These are phyloP conservation scores for Temnothorax nylanderi DNA, from an alignment of 1,140 invertebrate species.

Conservation along the genomic window DNA sequence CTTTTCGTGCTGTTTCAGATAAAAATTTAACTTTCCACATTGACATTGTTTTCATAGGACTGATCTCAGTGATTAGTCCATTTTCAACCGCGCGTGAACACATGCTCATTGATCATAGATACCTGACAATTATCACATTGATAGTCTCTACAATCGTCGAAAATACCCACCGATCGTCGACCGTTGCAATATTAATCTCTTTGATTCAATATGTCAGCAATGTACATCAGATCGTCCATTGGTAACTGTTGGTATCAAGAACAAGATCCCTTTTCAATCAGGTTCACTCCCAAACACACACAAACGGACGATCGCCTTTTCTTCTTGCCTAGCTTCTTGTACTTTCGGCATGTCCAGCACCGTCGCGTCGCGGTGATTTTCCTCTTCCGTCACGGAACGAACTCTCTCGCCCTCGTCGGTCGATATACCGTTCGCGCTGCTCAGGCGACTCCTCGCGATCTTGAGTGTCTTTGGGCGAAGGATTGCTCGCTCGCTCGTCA, in stretches of 20 bases:
- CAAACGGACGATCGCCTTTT: slow-evolving; percentile 16
- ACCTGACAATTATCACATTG: slow-evolving; percentile 24
- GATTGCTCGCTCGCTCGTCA: slow-evolving; percentile 62
- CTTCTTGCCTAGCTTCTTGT: slow-evolving; percentile 19
- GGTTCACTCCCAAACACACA: background rate
- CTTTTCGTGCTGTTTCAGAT: background rate
- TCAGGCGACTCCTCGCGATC: slow-evolving; percentile 7
- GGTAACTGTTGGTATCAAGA: slow-evolving; percentile 12
- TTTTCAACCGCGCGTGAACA: slow-evolving; percentile 13
- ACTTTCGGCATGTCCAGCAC: slow-evolving; percentile 18
- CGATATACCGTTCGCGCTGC: slow-evolving; percentile 28
- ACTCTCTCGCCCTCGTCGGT: slow-evolving; percentile 23
- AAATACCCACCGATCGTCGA: slow-evolving; percentile 34
- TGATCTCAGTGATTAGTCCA: background rate
- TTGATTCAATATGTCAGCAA: background rate
- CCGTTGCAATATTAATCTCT: slow-evolving; percentile 3
- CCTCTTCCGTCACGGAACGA: background rate
- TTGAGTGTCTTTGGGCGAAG: slow-evolving; percentile 37
- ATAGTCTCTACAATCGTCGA: slow-evolving; percentile 13
- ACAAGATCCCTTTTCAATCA: background rate
- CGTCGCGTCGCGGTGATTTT: slow-evolving; percentile 1
- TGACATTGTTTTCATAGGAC: background rate
- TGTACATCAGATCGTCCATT: slow-evolving; percentile 6
- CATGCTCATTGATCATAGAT: slow-evolving; percentile 2
- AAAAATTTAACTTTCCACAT: background rate